A percentile compares a stretch with the other conserved stretches of the same genome.
phyloP scores from a whole-genome alignment of 2,888 invertebrate genomes.

The Odontothrips loti region DNA sequence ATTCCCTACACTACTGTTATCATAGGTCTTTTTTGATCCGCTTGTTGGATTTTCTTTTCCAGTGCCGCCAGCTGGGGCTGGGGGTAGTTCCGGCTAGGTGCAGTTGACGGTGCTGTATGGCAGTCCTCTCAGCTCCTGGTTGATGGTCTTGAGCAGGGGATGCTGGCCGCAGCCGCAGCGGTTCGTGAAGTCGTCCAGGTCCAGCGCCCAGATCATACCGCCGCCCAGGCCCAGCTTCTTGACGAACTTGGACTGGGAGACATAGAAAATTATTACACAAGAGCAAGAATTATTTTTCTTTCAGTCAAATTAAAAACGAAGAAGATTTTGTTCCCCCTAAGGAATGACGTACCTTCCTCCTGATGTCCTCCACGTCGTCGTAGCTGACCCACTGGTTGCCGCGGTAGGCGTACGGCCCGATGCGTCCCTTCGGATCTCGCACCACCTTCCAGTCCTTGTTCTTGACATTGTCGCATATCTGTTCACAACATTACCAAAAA shows the following conservation, averaged over 20 bases:
- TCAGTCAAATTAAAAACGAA: too few species aligned
- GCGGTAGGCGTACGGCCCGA: constrained; percentile 71
- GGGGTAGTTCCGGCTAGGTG: constrained; percentile 47
- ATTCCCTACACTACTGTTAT: neutral
- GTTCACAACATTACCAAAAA: too few species aligned
- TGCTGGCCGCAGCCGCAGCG: constrained; percentile 63
- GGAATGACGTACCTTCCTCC: constrained; percentile 53
- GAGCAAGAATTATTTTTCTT: neutral
- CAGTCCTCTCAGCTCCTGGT: constrained; percentile 53
- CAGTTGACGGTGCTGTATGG: constrained; percentile 48
- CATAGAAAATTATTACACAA: constrained; percentile 26
- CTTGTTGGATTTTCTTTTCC: neutral
- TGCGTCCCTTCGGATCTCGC: constrained; percentile 57
- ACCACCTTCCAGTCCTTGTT: constrained; percentile 58
- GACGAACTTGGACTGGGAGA: constrained; percentile 53
- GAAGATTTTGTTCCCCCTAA: neutral
- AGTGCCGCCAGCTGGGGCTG: neutral
- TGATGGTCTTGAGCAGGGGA: constrained; percentile 64
- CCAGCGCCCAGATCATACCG: constrained; percentile 73
- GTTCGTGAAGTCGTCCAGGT: constrained; percentile 68
- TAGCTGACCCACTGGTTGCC: constrained; percentile 89
- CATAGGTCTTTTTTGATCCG: neutral
- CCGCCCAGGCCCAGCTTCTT: constrained; percentile 61
- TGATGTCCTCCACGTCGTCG: constrained; percentile 76
- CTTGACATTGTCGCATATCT: constrained; percentile 61